A percentile compares a stretch with the other conserved stretches of the same genome.
Conservation (phyloP, 2,888 invertebrate genomes). For the Zelleria hepariella region DNA sequence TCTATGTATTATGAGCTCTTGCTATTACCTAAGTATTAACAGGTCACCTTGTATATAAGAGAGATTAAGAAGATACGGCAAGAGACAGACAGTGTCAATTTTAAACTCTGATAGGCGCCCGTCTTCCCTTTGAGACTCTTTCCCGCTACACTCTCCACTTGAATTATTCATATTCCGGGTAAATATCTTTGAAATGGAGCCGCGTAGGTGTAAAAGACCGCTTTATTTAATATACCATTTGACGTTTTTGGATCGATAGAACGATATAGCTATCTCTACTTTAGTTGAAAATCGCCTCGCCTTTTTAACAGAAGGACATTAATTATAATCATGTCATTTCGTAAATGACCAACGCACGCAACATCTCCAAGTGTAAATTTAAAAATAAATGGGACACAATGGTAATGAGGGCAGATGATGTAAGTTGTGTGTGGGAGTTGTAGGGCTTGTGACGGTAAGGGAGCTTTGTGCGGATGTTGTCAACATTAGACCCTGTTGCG, state of each 20-base stretch:
- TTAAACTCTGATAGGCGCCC: conserved; percentile 49
- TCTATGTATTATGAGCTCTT: too few species aligned
- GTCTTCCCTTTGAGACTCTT: conserved; percentile 60
- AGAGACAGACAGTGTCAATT: conserved; percentile 32
- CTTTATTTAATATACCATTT: neutral
- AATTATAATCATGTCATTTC: neutral
- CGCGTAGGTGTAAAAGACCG: conserved; percentile 22
- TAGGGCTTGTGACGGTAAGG: too few species aligned
- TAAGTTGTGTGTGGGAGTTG: too few species aligned
- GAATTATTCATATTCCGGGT: conserved; percentile 58
- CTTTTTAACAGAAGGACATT: neutral
- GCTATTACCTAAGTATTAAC: too few species aligned
- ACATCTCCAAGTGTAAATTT: neutral
- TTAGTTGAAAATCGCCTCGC: neutral
- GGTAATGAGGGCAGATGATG: neutral
- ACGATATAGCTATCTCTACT: neutral
- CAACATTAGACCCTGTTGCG: too few species aligned
- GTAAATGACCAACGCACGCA: neutral
- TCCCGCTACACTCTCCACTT: conserved; percentile 44
- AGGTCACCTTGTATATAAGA: too few species aligned
- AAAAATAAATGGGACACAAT: neutral
- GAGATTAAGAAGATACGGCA: neutral
- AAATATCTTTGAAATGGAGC: conserved; percentile 53
- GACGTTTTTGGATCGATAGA: neutral
- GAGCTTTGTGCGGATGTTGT: too few species aligned